These are phyloP conservation scores for Drosophila birchii DNA, from an alignment of 2,888 invertebrate genomes.

Conservation along the genomic window DNA sequence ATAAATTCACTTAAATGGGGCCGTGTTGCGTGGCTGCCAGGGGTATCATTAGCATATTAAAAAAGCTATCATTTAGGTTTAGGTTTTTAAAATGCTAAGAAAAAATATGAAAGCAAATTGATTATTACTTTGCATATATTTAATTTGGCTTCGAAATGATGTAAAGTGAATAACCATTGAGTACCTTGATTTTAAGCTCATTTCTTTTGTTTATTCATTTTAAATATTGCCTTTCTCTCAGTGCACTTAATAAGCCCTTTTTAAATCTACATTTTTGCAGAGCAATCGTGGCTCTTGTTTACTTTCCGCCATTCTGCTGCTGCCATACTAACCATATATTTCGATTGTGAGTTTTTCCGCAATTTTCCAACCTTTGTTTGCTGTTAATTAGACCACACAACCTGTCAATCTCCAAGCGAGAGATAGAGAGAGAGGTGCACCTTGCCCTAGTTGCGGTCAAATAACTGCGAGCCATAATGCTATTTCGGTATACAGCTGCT, in stretches of 20 bases:
- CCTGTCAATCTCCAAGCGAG: conserved; percentile 35
- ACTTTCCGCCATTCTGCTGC: conserved; percentile 1
- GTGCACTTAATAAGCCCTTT: neutral
- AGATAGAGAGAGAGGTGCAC: conserved; percentile 11
- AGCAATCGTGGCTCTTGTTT: neutral
- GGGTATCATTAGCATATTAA: conserved; percentile 38
- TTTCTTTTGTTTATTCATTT: too few relatives aligned
- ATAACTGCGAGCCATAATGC: conserved; percentile 5
- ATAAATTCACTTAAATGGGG: conserved; percentile 25
- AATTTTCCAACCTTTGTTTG: conserved; percentile 21
- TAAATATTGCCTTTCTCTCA: neutral
- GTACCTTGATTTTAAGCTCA: too few relatives aligned
- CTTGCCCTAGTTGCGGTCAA: conserved; percentile 41
- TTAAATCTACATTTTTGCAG: neutral
- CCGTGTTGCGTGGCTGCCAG: conserved; percentile 4
- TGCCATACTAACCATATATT: conserved; percentile 16
- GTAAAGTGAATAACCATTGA: too few relatives aligned
- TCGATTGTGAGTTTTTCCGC: conserved; percentile 9
- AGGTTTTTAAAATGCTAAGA: neutral
- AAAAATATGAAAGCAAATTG: neutral
- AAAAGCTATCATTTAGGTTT: conserved; percentile 6
- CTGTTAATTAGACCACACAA: conserved; percentile 63
- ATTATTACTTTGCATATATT: too few relatives aligned
- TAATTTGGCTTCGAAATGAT: too few relatives aligned
- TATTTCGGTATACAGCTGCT: neutral